These are phyloP conservation scores for Diabrotica balteata DNA, from an alignment of 2,888 invertebrate species.

Conservation along the genomic window DNA sequence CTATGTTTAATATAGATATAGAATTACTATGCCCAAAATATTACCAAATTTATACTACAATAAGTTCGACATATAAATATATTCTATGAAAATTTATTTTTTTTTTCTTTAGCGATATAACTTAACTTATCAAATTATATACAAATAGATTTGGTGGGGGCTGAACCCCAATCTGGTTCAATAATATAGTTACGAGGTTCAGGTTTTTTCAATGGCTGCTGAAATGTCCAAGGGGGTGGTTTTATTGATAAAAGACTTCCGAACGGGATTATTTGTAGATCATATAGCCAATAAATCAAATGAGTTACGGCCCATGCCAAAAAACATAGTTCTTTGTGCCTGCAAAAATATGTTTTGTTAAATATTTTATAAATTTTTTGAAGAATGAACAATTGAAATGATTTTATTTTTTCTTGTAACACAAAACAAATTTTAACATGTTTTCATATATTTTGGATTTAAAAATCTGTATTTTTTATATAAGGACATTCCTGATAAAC, in stretches of 20 bases:
- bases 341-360: conserved; percentile 2
- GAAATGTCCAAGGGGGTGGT: conserved; percentile 52
- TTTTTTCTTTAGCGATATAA: background rate
- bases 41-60: too few species aligned
- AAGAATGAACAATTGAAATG: conserved; percentile 29
- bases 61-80: too few species aligned
- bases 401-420: too few species aligned
- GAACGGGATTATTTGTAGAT: conserved; percentile 49
- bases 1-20: too few species aligned
- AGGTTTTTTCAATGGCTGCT: conserved; percentile 48
- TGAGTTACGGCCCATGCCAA: conserved; percentile 50
- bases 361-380: background rate
- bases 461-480: too few species aligned
- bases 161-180: conserved; percentile 54
- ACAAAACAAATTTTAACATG: too few species aligned
- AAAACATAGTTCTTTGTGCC: conserved; percentile 44
- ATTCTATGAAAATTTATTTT: background rate
- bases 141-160: too few species aligned
- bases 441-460: too few species aligned
- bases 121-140: background rate
- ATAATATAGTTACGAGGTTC: conserved; percentile 55
- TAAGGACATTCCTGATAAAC: too few species aligned
- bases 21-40: too few species aligned
- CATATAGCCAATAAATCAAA: conserved; percentile 50
- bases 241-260: conserved; percentile 50